phyloP scores from a whole-genome alignment of 2,113 vertebrate genomes.

The Syrrhaptes paradoxus region DNA sequence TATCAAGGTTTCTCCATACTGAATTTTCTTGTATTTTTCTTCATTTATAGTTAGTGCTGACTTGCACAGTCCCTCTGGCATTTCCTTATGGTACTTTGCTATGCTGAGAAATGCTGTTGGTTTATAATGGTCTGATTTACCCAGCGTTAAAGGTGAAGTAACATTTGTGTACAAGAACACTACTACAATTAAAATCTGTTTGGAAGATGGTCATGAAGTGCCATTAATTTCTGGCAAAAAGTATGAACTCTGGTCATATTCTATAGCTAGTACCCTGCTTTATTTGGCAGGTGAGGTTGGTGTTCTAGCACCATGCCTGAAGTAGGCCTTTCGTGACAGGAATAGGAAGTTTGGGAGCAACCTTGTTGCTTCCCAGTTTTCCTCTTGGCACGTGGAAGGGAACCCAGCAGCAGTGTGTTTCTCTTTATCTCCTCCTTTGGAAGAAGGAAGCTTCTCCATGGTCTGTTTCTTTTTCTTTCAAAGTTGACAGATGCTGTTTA shows the following conservation, averaged over 20 bases:
- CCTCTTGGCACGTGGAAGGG: background rate
- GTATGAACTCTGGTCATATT: background rate
- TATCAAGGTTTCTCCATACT: background rate
- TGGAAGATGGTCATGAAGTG: fast-evolving
- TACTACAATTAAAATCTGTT: background rate
- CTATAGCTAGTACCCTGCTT: fast-evolving
- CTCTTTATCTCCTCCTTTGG: background rate
- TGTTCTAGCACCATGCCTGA: background rate
- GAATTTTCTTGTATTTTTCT: background rate
- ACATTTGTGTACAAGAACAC: background rate
- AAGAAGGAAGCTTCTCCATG: background rate
- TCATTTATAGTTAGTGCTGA: background rate
- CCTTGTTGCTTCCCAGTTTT: background rate
- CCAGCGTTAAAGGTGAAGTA: background rate
- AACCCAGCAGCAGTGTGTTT: background rate
- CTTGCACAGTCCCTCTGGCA: background rate
- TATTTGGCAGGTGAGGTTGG: background rate
- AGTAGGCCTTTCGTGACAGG: background rate
- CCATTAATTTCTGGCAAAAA: background rate
- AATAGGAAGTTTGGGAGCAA: background rate
- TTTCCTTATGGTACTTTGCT: background rate
- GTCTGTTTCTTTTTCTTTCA: background rate
- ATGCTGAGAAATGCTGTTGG: background rate
- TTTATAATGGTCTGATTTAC: background rate
- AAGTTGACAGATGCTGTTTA: background rate